Percentiles rank a stretch among this genome's conserved stretches.
Evolutionary conservation across 92 coral and sea anemone species (phyloP).

Genomic region (Epizoanthus fatuus): DNA sequence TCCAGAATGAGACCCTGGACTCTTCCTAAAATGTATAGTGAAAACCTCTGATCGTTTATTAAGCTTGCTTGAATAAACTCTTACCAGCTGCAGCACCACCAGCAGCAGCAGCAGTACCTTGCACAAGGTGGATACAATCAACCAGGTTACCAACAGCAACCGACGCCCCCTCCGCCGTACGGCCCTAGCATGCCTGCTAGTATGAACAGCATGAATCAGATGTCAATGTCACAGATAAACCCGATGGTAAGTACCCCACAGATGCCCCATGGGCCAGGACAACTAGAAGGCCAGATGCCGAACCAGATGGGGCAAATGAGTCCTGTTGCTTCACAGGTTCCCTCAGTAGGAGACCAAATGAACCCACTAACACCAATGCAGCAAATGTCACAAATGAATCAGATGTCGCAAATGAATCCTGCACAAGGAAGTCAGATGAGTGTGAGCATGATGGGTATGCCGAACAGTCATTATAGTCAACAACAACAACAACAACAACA

Average conservation of each 20-base stretch:
- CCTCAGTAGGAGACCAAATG: conserved; percentile 44
- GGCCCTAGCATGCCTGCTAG: conserved; percentile 65
- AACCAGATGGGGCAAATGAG: conserved; percentile 63
- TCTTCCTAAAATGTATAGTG: too few species aligned
- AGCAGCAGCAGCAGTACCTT: conserved; percentile 67
- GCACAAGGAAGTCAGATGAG: conserved; percentile 37
- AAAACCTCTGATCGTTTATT: too few species aligned
- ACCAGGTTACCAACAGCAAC: conserved; percentile 82
- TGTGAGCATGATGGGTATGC: conserved; percentile 28
- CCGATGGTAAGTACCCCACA: conserved; percentile 57
- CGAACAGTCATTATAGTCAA: conserved; percentile 18
- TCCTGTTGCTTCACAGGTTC: conserved; percentile 15
- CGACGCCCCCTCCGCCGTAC: conserved; percentile 90
- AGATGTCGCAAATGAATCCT: conserved; percentile 30
- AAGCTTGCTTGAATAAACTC: not conserved
- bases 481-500: conserved; percentile 43
- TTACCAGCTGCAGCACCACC: conserved; percentile 36
- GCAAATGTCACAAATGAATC: conserved; percentile 73
- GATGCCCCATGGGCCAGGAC: conserved; percentile 64
- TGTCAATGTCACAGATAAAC: conserved; percentile 54
- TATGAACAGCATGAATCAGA: conserved; percentile 46
- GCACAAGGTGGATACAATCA: conserved; percentile 62
- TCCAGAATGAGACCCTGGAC: too few species aligned
- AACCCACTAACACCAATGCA: conserved; percentile 63
- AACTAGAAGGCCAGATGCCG: conserved; percentile 52